phyloP scores from a whole-genome alignment of 2,797 vertebrate genomes.

The Lacerta bilineata region DNA sequence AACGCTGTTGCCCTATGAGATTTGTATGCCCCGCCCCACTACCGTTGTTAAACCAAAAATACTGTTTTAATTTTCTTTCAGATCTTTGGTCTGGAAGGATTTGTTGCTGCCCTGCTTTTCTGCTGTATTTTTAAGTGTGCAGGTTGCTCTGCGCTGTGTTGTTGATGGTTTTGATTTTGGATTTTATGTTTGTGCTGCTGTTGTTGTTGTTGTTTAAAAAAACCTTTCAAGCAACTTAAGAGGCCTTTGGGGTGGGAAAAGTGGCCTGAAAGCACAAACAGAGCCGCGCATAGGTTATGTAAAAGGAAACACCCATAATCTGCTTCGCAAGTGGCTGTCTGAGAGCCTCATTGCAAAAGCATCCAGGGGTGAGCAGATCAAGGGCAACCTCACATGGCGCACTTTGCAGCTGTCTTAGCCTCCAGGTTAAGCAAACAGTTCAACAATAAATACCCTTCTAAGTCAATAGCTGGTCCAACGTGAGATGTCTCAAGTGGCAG shows the following conservation, averaged over 20 bases:
- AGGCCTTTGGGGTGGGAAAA: slow-evolving; percentile 1
- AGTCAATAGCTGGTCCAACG: slow-evolving; percentile 6
- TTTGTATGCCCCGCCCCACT: not conserved
- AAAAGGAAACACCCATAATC: not conserved
- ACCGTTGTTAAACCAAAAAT: not conserved
- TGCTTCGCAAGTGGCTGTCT: not conserved
- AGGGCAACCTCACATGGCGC: not conserved
- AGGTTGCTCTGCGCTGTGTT: not conserved
- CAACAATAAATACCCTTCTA: slow-evolving; percentile 23
- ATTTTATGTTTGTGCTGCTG: not conserved
- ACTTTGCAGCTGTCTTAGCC: slow-evolving; percentile 18
- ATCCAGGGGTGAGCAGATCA: not conserved
- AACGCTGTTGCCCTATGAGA: not conserved
- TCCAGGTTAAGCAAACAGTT: slow-evolving; percentile 36
- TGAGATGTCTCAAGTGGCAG: not conserved
- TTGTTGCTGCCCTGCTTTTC: not conserved
- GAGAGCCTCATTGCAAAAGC: not conserved
- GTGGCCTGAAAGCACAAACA: not conserved
- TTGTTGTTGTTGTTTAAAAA: not conserved
- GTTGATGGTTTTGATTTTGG: slow-evolving; percentile 9
- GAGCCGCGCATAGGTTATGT: not conserved
- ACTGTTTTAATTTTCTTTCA: not conserved
- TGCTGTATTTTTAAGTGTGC: not conserved
- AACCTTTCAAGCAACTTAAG: not conserved
- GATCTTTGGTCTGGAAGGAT: not conserved